phyloP scores from a whole-genome alignment of 2,797 vertebrate genomes.

The Sitta carolinensis region DNA sequence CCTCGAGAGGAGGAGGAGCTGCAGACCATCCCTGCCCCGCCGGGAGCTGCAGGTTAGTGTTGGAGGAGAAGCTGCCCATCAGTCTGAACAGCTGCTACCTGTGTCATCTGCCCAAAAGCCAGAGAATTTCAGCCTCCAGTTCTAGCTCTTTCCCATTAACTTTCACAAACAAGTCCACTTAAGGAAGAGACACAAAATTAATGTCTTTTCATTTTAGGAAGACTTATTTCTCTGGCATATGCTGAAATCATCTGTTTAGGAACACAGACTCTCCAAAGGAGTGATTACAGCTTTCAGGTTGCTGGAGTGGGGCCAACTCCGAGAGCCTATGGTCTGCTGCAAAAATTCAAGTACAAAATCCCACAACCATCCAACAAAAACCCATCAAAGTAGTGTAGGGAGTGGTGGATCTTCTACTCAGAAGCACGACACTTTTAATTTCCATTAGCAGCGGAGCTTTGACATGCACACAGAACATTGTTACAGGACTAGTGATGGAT shows the following conservation, averaged over 20 bases:
- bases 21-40: not conserved
- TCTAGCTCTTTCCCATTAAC: not conserved
- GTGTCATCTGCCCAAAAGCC: not conserved
- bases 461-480: not conserved
- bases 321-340: not conserved
- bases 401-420: not conserved
- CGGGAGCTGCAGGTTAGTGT: not conserved
- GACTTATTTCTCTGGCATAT: not conserved
- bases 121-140: not conserved
- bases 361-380: not conserved
- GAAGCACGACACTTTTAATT: not conserved
- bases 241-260: conserved; percentile 1
- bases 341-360: not conserved
- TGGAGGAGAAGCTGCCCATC: not conserved
- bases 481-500: not conserved
- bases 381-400: not conserved
- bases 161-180: not conserved
- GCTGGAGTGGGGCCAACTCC: not conserved
- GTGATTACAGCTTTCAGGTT: not conserved
- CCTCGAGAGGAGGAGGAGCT: not conserved
- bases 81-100: not conserved
- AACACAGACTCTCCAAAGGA: not conserved
- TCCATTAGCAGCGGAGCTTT: not conserved
- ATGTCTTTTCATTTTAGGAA: not conserved
- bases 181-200: not conserved